Percentiles rank a stretch among this genome's conserved stretches.
phyloP scores from a whole-genome alignment of 2,888 invertebrate species.

The Octodonta nipae region DNA sequence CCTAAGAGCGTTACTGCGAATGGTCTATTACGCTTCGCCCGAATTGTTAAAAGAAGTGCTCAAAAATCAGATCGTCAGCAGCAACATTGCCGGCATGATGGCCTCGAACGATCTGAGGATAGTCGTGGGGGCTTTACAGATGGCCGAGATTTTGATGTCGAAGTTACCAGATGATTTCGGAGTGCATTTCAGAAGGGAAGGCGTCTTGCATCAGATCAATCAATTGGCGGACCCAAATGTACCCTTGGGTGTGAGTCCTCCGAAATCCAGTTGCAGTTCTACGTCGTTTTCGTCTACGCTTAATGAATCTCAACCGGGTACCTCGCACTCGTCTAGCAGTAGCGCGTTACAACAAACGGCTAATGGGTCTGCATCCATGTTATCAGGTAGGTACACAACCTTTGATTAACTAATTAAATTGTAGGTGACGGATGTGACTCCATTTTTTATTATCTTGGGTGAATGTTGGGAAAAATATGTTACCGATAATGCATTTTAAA shows the following conservation, averaged over 20 bases:
- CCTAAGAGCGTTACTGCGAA: slow-evolving; percentile 83
- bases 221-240: slow-evolving; percentile 58
- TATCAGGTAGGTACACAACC: slow-evolving; percentile 14
- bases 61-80: slow-evolving; percentile 70
- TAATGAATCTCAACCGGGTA: slow-evolving; percentile 35
- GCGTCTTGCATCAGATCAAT: slow-evolving; percentile 81
- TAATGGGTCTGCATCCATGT: slow-evolving; percentile 22
- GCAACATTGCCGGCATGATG: slow-evolving; percentile 97
- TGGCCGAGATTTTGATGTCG: slow-evolving; percentile 93
- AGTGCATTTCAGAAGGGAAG: slow-evolving; percentile 90
- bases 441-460: no score
- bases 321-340: slow-evolving; percentile 32
- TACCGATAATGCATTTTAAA: no score
- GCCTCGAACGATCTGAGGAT: slow-evolving; percentile 92
- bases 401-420: no score
- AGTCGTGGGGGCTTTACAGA: slow-evolving; percentile 90
- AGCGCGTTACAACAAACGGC: slow-evolving; percentile 22
- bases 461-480: no score
- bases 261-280: slow-evolving; percentile 41
- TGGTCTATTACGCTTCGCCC: slow-evolving; percentile 88
- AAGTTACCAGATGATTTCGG: slow-evolving; percentile 91
- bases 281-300: slow-evolving; percentile 39
- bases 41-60: slow-evolving; percentile 66
- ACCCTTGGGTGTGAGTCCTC: slow-evolving; percentile 43
- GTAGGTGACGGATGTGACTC: no score